These are phyloP conservation scores for Stegastes partitus DNA, from an alignment of 2,113 vertebrate species.

Conservation along the genomic window DNA sequence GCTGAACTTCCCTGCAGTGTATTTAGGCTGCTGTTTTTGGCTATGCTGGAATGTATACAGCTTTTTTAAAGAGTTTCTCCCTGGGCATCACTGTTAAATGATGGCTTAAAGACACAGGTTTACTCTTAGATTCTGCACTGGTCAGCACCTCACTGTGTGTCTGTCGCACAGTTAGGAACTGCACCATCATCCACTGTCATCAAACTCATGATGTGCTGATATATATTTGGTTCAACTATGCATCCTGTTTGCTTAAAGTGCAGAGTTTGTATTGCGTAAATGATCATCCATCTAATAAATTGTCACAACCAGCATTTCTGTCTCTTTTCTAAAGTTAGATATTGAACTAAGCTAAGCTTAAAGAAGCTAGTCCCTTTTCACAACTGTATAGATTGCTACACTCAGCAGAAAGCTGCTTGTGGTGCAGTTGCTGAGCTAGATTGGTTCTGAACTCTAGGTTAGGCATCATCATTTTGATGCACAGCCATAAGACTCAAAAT, in stretches of 20 bases:
- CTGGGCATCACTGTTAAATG: too few species aligned
- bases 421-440: not conserved
- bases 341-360: too few species aligned
- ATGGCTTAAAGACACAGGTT: too few species aligned
- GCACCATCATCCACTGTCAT: not conserved
- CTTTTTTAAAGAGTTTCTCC: too few species aligned
- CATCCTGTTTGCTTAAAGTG: not conserved
- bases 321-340: too few species aligned
- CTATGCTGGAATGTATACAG: too few species aligned
- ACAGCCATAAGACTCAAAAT: not conserved
- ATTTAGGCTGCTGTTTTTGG: too few species aligned
- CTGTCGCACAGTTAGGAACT: not conserved
- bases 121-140: too few species aligned
- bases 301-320: too few species aligned
- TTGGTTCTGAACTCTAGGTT: not conserved
- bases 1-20: too few species aligned
- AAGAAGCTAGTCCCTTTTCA: not conserved
- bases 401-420: slow-evolving; percentile 9
- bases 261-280: not conserved
- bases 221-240: not conserved
- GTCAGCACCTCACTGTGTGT: not conserved
- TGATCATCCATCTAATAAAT: not conserved
- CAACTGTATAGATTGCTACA: not conserved
- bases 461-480: not conserved
- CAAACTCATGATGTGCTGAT: not conserved